Conservation (phyloP, 2,797 vertebrate genomes). For the Poliocrania exsul region DNA sequence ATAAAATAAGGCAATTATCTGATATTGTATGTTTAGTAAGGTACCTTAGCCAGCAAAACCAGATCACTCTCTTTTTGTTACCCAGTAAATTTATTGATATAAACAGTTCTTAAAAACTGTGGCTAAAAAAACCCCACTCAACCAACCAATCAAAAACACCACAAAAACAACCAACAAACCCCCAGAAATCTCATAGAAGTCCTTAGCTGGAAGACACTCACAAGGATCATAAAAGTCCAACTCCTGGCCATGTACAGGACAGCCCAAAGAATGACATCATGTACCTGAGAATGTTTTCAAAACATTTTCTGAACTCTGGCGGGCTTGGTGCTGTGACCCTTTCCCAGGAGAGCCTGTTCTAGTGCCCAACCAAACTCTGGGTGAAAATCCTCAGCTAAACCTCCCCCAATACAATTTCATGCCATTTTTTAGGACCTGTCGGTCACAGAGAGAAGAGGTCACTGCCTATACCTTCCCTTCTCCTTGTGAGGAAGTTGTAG, state of each 20-base stretch:
- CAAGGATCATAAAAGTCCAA: accelerated
- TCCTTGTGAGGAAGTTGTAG: too few species aligned
- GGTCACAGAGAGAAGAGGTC: background rate
- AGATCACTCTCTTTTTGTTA: background rate
- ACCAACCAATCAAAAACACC: too few species aligned
- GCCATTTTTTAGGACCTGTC: accelerated
- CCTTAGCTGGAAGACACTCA: background rate
- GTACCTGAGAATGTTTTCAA: background rate
- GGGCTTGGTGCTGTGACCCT: background rate
- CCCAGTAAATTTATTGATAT: background rate
- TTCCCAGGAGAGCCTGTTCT: background rate
- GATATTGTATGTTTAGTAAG: background rate
- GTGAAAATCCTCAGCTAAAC: background rate
- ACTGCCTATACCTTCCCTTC: background rate
- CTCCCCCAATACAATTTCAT: background rate
- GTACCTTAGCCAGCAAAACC: background rate
- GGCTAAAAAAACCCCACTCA: background rate
- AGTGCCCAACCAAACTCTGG: background rate
- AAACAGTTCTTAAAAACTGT: background rate
- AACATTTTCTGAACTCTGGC: background rate
- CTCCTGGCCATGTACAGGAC: background rate
- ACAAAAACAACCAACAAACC: too few species aligned
- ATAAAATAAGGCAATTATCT: background rate
- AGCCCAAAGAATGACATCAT: background rate
- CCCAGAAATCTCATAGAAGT: background rate